Evolutionary conservation across 2,797 vertebrate species (phyloP), one percentile per base, ranked within the genome.

Genomic region (Holocentrus rufus): DNA sequence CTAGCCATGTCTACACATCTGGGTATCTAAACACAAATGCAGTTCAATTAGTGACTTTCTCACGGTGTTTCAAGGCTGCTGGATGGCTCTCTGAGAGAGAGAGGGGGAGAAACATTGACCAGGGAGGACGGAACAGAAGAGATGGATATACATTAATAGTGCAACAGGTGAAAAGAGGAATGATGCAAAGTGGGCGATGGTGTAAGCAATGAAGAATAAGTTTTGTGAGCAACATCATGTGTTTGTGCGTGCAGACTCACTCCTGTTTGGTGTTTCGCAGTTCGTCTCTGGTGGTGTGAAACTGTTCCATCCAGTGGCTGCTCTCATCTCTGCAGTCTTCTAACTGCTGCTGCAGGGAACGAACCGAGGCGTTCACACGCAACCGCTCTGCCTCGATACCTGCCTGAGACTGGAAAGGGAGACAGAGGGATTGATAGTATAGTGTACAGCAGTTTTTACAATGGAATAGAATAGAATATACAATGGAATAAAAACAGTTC

Each of bases 291-390:
- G 94, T 93, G 75, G 92, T 79, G 86, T 98, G 96, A 84, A 96
- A 97, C 95, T 96, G 94, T 89, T 90, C 95, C 92, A 95, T 95
- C 97, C 97, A 99, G 85, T 99, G 97, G 74, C 84, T 85, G 0
- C 93, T 95, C 88, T 99, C 97, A 36, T 99, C 97, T 0, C 92
- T 87, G 55, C 95, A 96, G 84, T 97, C 97, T 59, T 96, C 95
- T 78, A 98, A 85, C 91, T 99, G 96, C 79, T 92, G 92, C 90
- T 97, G 96, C 5, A 98, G 88, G 20, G 92, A 93, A 39, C 95
- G 93, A 31, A 99, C 90, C 0, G 95, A 89, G 0, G 92, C 9
- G 36, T 95, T 96, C 30, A 98, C 94, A 22, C 96, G 96, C 86
- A 95, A 91, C 34, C 93, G 94, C 90, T 99, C 97, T 0, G 95